These are phyloP conservation scores for Ammospiza nelsoni DNA, from an alignment of 2,113 vertebrate genomes.

Conservation along the genomic window DNA sequence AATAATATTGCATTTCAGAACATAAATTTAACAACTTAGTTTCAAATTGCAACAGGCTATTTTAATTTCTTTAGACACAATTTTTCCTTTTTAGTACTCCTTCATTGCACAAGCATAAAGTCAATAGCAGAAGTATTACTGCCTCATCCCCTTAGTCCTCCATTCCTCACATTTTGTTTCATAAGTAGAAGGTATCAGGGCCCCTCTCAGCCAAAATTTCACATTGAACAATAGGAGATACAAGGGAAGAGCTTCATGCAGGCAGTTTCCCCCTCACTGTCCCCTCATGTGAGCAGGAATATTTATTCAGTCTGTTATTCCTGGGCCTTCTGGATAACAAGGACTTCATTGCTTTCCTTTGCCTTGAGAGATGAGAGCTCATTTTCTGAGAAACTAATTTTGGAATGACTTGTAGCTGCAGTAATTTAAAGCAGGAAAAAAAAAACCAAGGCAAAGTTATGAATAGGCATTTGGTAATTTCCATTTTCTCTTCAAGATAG, in stretches of 20 bases:
- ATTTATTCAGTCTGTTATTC: not conserved
- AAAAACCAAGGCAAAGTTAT: not conserved
- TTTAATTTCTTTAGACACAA: not conserved
- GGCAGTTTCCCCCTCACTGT: not conserved
- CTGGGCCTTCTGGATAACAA: not conserved
- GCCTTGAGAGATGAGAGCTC: not conserved
- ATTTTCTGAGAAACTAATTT: slow-evolving; percentile 8
- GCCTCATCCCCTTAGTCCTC: not conserved
- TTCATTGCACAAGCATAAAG: not conserved
- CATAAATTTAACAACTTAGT: not conserved
- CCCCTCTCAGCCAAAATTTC: not conserved
- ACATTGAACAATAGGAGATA: not conserved
- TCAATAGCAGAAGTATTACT: not conserved
- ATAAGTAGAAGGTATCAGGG: not conserved
- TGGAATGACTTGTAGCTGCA: not conserved
- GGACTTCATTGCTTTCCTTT: not conserved
- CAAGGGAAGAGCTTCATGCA: not conserved
- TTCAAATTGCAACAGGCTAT: not conserved
- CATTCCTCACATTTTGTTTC: not conserved
- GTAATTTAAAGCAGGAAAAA: not conserved
- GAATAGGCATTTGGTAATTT: not conserved
- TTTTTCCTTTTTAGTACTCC: not conserved
- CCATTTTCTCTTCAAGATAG: not conserved
- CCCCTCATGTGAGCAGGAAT: not conserved
- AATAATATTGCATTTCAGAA: not conserved